Conservation (phyloP, 2,113 vertebrate genomes). For the Megaleporinus macrocephalus region DNA sequence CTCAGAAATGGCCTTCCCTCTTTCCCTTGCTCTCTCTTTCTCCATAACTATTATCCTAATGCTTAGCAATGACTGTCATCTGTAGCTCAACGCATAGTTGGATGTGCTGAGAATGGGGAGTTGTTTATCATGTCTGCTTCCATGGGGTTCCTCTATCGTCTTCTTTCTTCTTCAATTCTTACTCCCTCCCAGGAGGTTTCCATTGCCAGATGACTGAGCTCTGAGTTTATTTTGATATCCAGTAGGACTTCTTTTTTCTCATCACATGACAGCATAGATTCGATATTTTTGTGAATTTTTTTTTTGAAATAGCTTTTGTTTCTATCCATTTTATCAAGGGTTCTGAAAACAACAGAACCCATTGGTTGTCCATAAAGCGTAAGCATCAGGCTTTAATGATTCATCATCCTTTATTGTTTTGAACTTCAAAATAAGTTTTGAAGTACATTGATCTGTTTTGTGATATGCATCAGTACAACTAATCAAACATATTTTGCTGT, state of each 20-base stretch:
- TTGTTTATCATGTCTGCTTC: constrained; percentile 26
- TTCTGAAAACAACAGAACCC: not conserved
- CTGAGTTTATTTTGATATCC: constrained; percentile 30
- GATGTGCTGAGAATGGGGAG: constrained; percentile 25
- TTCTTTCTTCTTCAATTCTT: not conserved
- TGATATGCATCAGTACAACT: not conserved
- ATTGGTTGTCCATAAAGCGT: not conserved
- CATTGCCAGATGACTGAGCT: constrained; percentile 33
- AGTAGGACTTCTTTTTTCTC: constrained; percentile 1
- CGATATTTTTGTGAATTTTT: constrained; percentile 12
- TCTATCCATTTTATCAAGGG: not conserved
- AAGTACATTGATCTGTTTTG: not conserved
- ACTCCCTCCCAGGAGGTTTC: constrained; percentile 24
- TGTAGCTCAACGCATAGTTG: not conserved
- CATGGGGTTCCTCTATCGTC: not conserved
- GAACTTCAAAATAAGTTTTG: not conserved
- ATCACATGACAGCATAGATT: constrained; percentile 4
- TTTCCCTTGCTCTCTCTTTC: not conserved
- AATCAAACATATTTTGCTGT: not conserved
- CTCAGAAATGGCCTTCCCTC: not conserved
- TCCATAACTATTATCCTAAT: not conserved
- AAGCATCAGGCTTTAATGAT: not conserved
- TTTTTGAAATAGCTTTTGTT: constrained; percentile 12
- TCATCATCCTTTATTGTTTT: not conserved
- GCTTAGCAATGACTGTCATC: constrained; percentile 21